These are phyloP conservation scores for Actenoides hombroni DNA, from an alignment of 2,113 vertebrate species.

Conservation along the genomic window DNA sequence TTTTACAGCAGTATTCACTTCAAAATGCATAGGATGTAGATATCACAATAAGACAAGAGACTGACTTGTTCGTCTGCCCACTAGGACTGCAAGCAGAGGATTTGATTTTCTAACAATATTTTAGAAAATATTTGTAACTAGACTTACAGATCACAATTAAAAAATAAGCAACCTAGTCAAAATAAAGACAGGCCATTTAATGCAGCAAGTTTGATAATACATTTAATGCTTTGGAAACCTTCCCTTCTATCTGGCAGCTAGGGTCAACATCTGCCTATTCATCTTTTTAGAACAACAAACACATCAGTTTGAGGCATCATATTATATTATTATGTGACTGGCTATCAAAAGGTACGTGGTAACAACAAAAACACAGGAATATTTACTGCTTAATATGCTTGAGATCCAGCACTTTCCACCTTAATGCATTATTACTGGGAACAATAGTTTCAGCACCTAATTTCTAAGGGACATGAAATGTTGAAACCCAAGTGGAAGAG, in stretches of 20 bases:
- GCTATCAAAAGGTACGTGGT: constrained; percentile 5
- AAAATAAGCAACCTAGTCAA: not conserved
- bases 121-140: not conserved
- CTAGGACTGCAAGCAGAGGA: not conserved
- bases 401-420: not conserved
- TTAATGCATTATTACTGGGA: constrained; percentile 20
- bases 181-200: not conserved
- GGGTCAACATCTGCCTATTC: constrained; percentile 17
- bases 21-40: not conserved
- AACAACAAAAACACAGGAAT: constrained; percentile 20
- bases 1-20: not conserved
- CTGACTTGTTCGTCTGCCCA: not conserved
- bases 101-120: not conserved
- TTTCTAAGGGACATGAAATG: constrained; percentile 5
- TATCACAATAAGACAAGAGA: not conserved
- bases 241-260: not conserved
- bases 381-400: constrained; percentile 29
- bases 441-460: not conserved
- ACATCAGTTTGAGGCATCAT: not conserved
- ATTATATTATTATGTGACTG: not conserved
- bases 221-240: not conserved
- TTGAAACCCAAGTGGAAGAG: not conserved
- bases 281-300: constrained; percentile 18
- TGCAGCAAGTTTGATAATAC: not conserved
- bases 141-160: not conserved